A percentile compares a stretch with the other conserved stretches of the same genome.
Conservation (phyloP, 2,113 vertebrate species). For the Ceratotherium simum region DNA sequence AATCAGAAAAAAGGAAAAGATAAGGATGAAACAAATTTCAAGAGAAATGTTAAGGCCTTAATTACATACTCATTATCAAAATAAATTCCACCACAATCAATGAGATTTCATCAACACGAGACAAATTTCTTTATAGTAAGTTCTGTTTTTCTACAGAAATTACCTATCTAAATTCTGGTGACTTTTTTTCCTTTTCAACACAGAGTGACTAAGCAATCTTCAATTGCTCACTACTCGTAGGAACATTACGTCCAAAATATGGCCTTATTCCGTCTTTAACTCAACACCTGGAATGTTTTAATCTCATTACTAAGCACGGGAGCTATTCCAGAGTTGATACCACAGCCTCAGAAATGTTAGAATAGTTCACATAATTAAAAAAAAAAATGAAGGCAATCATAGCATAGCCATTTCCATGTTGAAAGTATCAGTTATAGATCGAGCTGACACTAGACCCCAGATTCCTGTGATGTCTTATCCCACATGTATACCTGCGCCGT, state of each 20-base stretch:
- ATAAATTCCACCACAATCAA: background rate
- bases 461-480: background rate
- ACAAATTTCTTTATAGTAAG: background rate
- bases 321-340: background rate
- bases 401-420: background rate
- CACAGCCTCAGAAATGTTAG: background rate
- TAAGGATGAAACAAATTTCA: background rate
- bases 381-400: background rate
- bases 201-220: background rate
- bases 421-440: background rate
- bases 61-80: background rate
- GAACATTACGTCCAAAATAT: background rate
- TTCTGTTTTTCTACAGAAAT: background rate
- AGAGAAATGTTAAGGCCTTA: background rate
- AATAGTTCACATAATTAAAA: background rate
- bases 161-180: background rate
- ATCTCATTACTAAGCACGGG: background rate
- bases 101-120: background rate
- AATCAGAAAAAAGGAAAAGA: slow-evolving; percentile 38
- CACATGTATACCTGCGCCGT: background rate
- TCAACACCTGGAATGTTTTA: background rate
- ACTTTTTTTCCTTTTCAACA: background rate
- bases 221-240: background rate
- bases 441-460: background rate
- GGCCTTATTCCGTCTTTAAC: background rate